Percentiles rank a stretch among this genome's conserved stretches.
Evolutionary conservation across 2,888 invertebrate species (phyloP).

Genomic region (Lingula anatina): DNA sequence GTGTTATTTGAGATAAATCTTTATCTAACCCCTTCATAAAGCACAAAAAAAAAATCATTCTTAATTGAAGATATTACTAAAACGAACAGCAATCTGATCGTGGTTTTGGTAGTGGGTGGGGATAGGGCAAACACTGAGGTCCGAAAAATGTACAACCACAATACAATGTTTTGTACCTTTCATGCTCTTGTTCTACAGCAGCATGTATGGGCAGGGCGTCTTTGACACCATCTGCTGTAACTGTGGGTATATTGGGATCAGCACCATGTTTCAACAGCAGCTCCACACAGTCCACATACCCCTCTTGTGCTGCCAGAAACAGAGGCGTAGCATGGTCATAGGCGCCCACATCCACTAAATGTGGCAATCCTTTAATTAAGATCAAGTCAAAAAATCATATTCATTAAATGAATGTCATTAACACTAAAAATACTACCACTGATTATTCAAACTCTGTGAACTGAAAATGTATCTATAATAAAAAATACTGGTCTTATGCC

Average conservation of each 20-base stretch:
- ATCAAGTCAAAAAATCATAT: no score
- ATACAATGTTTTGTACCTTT: neutral
- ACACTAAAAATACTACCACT: neutral
- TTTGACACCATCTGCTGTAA: slow-evolving; percentile 20
- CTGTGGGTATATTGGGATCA: slow-evolving; percentile 30
- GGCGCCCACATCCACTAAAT: slow-evolving; percentile 37
- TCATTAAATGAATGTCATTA: no score
- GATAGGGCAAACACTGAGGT: neutral
- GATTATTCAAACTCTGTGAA: neutral
- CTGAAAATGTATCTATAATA: no score
- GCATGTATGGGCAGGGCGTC: slow-evolving; percentile 33
- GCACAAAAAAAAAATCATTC: no score
- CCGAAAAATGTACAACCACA: neutral
- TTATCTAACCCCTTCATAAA: no score
- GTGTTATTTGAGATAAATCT: no score
- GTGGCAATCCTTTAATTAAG: slow-evolving; percentile 8
- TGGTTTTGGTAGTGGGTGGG: neutral
- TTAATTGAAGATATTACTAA: neutral
- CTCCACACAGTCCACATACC: slow-evolving; percentile 28
- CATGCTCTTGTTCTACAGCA: slow-evolving; percentile 20
- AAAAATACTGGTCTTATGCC: no score
- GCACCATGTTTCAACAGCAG: slow-evolving; percentile 34
- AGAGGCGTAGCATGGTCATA: slow-evolving; percentile 39
- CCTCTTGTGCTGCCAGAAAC: slow-evolving; percentile 41
- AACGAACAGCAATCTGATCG: neutral